Evolutionary conservation across 2,888 invertebrate genomes (phyloP), one percentile per base, ranked within the genome.

Genomic region (Brachyptera risi): DNA sequence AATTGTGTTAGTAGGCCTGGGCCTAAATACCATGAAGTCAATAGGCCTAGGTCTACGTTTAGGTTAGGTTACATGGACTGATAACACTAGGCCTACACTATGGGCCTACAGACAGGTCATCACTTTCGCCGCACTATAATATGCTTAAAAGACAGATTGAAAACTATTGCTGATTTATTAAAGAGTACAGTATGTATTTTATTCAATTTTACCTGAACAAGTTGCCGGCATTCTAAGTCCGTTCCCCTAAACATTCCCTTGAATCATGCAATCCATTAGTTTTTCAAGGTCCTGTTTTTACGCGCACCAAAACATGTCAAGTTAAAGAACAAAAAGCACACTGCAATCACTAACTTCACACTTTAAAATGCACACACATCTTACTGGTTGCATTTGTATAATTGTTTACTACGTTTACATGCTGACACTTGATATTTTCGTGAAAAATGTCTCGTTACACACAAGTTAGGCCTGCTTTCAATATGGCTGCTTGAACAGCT

Each of bases 401-500:
- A 7, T 50, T 35, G n/a, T 47, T 7, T 47, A 38, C 15, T 27
- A 49, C 57, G 31, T 49, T 57, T 62, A 64, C 64, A 60, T 38
- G 51, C 47, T 65, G 62, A 62, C 65, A 62, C 50, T 44, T 62
- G 49, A 44, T 40, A 62, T 54, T 62, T 62, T 54, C 54, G 17
- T n/a, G n/a, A n/a, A 49, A 24, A 54, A 60, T 50, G 58, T 63
- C 59, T 60, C 63, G 64, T 61, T 63, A 67, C 66, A 68, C 63
- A 70, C 69, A 70, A 72, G 69, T 70, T 68, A 65, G 68, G 70
- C 72, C 70, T 75, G 74, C 76, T 75, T 77, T 76, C 77, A 77
- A 77, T 75, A 77, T 77, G 77, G 76, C 76, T 74, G 76, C 73
- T 72, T 66, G 70, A 72, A 72, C 75, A 72, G 74, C 73, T 75